These are phyloP conservation scores for Anastrepha obliqua DNA, from an alignment of 1,140 invertebrate species.

Conservation along the genomic window DNA sequence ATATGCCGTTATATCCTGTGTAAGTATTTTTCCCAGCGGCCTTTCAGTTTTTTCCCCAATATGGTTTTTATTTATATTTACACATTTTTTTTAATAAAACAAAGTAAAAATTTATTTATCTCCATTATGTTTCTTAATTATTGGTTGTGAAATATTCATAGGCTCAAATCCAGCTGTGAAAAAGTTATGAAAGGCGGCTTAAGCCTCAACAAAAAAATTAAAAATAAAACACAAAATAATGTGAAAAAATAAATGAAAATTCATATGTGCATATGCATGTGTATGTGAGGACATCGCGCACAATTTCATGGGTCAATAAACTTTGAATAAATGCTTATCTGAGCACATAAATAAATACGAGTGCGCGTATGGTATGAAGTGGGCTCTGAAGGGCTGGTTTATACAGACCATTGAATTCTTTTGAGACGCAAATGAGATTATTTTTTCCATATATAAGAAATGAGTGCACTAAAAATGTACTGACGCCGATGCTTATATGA, in stretches of 20 bases:
- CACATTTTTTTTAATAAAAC: neutral
- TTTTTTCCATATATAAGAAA: too few species aligned
- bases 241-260: neutral
- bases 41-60: neutral
- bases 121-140: constrained; percentile 55
- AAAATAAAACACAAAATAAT: neutral
- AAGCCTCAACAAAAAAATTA: constrained; percentile 11
- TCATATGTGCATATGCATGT: neutral
- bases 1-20: neutral
- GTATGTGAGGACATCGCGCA: neutral
- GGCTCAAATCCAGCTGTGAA: constrained; percentile 34
- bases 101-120: constrained; percentile 20
- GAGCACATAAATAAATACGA: constrained; percentile 9
- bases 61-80: constrained; percentile 21
- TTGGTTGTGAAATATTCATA: constrained; percentile 50
- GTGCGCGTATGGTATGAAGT: neutral
- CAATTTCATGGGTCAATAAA: constrained; percentile 54
- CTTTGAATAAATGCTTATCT: constrained; percentile 19
- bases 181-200: constrained; percentile 24
- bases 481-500: too few species aligned
- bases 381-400: neutral
- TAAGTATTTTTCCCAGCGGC: neutral
- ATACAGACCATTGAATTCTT: neutral
- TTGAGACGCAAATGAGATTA: too few species aligned
- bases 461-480: too few species aligned